These are phyloP conservation scores for Falco concolor DNA, from an alignment of 2,797 vertebrate genomes.

Conservation along the genomic window DNA sequence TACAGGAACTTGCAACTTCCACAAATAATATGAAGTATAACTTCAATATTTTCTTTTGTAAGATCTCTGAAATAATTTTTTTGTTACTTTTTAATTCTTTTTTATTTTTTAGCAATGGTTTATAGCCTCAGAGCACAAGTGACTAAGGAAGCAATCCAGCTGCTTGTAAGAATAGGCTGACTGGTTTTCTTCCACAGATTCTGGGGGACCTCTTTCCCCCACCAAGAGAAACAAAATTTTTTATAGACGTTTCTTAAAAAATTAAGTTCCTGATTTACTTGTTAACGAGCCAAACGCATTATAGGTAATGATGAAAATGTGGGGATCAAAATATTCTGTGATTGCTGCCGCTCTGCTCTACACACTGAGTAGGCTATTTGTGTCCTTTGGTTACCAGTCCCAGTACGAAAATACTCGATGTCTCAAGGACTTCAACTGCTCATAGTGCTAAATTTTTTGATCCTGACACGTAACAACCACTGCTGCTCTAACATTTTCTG, in stretches of 20 bases:
- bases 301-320: neutral
- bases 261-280: neutral
- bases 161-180: neutral
- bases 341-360: neutral
- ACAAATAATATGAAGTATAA: neutral
- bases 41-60: neutral
- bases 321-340: neutral
- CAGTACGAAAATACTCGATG: neutral
- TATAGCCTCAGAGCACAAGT: neutral
- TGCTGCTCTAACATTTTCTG: neutral
- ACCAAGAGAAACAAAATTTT: neutral
- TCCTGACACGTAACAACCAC: fast-evolving
- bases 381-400: neutral
- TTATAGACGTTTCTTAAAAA: neutral
- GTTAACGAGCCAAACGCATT: neutral
- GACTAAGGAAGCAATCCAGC: neutral
- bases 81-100: no score
- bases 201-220: neutral
- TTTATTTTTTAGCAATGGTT: neutral
- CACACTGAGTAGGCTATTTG: neutral
- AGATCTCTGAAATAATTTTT: neutral
- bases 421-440: neutral
- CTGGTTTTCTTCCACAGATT: neutral
- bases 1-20: neutral
- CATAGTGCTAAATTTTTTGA: neutral